Conservation (phyloP, 2,888 invertebrate species). For the Conistra vaccinii region DNA sequence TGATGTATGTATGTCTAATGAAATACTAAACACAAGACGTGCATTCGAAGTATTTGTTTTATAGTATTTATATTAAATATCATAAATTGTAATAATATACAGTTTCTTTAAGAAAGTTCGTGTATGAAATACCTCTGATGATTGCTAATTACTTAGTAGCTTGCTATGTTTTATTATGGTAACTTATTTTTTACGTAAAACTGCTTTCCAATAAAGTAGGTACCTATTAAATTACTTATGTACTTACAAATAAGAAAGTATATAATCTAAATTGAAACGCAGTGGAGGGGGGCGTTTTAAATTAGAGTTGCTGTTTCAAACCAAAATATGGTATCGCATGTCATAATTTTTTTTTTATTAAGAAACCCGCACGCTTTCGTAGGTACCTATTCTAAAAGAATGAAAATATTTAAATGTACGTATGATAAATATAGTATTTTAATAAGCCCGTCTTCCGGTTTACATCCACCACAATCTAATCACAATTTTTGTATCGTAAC, state of each 20-base stretch:
- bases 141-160: not conserved
- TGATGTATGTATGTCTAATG: not conserved
- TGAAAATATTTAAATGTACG: not conserved
- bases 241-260: not conserved
- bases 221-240: not conserved
- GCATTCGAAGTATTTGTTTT: not conserved
- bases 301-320: not conserved
- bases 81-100: not conserved
- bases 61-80: not conserved
- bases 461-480: not conserved
- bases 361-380: conserved; percentile 6
- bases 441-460: conserved; percentile 11
- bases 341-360: no score
- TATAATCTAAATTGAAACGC: not conserved
- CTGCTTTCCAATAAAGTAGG: not conserved
- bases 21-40: not conserved
- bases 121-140: not conserved
- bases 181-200: not conserved
- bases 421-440: not conserved
- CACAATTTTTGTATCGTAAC: not conserved
- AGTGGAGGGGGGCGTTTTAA: not conserved
- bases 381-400: not conserved
- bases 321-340: not conserved
- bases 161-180: not conserved
- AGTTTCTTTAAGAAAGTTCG: not conserved